A percentile compares a stretch with the other conserved stretches of the same genome.
These are phyloP conservation scores for Euwallacea fornicatus DNA, from an alignment of 1,140 invertebrate genomes.

Conservation along the genomic window DNA sequence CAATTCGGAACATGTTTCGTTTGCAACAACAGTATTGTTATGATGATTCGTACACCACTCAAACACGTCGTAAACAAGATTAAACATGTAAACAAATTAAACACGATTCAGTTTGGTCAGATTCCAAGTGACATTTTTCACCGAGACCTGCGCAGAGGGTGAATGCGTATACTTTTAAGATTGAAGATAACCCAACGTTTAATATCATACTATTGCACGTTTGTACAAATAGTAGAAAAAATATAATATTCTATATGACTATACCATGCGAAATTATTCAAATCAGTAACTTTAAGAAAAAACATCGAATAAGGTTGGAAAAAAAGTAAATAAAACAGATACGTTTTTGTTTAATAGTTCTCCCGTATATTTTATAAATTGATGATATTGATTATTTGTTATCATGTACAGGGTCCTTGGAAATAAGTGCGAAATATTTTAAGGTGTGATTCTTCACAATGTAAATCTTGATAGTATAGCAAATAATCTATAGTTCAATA, in stretches of 20 bases:
- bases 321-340: constrained; percentile 20
- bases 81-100: neutral
- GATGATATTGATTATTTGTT: neutral
- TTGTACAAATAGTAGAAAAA: constrained; percentile 17
- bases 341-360: constrained; percentile 2
- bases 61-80: neutral
- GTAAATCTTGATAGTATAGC: neutral
- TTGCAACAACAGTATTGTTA: neutral
- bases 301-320: constrained; percentile 7
- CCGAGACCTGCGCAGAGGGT: neutral
- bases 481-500: neutral
- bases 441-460: neutral
- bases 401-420: neutral
- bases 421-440: neutral
- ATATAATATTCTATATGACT: constrained; percentile 5
- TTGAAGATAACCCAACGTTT: neutral
- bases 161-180: neutral
- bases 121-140: neutral
- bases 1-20: neutral
- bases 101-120: neutral
- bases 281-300: neutral
- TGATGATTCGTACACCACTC: neutral
- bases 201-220: neutral
- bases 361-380: neutral
- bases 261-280: constrained; percentile 2